Conservation (phyloP, 2,888 invertebrate species). For the Bombyx huttoni region DNA sequence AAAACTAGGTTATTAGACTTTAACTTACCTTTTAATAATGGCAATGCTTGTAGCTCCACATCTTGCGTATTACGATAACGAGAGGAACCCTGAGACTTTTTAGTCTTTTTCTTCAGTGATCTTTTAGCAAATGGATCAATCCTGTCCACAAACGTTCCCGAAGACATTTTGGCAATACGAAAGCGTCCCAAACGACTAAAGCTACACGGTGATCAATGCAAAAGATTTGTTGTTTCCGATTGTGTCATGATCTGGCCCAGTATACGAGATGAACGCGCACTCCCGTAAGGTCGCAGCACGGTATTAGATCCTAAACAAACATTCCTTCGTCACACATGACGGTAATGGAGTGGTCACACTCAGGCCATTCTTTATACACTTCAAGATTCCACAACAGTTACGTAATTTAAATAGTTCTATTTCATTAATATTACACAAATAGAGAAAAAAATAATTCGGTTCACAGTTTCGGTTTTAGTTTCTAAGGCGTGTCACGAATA, state of each 20-base stretch:
- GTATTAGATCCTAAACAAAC: slow-evolving; percentile 71
- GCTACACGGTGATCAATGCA: slow-evolving; percentile 64
- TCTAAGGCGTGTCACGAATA: slow-evolving; percentile 73
- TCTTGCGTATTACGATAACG: slow-evolving; percentile 98
- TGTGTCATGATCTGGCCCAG: slow-evolving; percentile 69
- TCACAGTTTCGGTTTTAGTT: slow-evolving; percentile 69
- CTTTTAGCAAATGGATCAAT: slow-evolving; percentile 99
- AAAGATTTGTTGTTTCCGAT: slow-evolving; percentile 63
- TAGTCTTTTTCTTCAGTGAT: slow-evolving; percentile 97
- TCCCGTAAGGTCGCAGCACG: slow-evolving; percentile 63
- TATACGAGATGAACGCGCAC: slow-evolving; percentile 62
- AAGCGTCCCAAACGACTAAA: slow-evolving; percentile 68
- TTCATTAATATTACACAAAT: slow-evolving; percentile 68
- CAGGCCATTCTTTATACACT: slow-evolving; percentile 70
- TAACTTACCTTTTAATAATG: slow-evolving; percentile 93
- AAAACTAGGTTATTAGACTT: background rate
- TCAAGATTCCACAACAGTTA: slow-evolving; percentile 72
- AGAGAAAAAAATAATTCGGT: slow-evolving; percentile 62
- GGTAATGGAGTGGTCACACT: slow-evolving; percentile 70
- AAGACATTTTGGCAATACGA: slow-evolving; percentile 74
- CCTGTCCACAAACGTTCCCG: slow-evolving; percentile 97
- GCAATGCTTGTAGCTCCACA: slow-evolving; percentile 96
- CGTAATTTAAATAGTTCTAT: slow-evolving; percentile 69
- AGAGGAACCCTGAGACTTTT: slow-evolving; percentile 98
- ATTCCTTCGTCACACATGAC: slow-evolving; percentile 72